phyloP scores from a whole-genome alignment of 2,797 vertebrate species.

The Peromyscus aztecus region DNA sequence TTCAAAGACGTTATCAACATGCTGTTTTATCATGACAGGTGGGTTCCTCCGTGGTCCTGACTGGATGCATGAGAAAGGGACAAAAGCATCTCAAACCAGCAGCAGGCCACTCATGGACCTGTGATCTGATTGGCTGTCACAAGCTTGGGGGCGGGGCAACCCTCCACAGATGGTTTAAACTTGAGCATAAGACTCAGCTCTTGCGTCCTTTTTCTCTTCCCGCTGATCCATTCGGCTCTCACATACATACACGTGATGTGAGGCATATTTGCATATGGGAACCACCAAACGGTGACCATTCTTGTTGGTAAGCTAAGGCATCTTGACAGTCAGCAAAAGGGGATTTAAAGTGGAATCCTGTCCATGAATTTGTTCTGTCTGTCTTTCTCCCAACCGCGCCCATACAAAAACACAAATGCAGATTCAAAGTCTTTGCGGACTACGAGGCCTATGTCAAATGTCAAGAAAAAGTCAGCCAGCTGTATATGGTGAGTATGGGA shows the following conservation, averaged over 20 bases:
- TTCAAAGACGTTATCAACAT: constrained; percentile 95
- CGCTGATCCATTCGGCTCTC: not conserved
- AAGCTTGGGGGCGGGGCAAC: not conserved
- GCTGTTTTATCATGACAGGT: constrained; percentile 97
- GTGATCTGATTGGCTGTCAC: not conserved
- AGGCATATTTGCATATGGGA: not conserved
- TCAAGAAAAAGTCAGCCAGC: constrained; percentile 95
- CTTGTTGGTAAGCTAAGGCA: constrained; percentile 7
- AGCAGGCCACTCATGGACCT: not conserved
- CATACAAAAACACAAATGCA: constrained; percentile 77
- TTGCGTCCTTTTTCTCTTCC: not conserved
- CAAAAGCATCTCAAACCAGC: constrained; percentile 6
- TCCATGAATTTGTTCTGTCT: constrained; percentile 49
- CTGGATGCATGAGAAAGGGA: not conserved
- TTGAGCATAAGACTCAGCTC: constrained; percentile 39
- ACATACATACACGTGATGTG: not conserved
- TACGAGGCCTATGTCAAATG: constrained; percentile 94
- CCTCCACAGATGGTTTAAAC: not conserved
- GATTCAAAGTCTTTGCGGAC: constrained; percentile 99
- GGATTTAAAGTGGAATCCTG: constrained; percentile 24
- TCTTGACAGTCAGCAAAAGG: not conserved
- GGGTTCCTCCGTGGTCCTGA: constrained; percentile 55
- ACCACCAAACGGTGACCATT: not conserved
- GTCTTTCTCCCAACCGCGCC: not conserved
- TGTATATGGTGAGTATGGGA: constrained; percentile 93